phyloP scores from a whole-genome alignment of 2,113 vertebrate genomes.

The Sceloporus tristichus region DNA sequence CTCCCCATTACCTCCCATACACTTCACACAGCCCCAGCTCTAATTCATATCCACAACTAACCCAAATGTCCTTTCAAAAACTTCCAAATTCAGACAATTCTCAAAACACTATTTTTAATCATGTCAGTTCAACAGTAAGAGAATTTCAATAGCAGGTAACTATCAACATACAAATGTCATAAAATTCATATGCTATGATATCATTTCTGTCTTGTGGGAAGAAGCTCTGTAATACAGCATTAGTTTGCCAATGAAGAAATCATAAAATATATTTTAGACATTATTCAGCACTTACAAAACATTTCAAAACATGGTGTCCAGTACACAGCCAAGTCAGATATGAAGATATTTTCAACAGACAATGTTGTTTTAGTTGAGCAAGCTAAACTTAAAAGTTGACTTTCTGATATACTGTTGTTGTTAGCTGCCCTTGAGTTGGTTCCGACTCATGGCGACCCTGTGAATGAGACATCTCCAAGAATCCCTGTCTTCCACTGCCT shows the following conservation, averaged over 20 bases:
- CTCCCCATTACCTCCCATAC: slow-evolving; percentile 39
- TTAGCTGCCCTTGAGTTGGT: no score
- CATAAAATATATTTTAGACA: slow-evolving; percentile 52
- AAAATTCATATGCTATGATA: slow-evolving; percentile 38
- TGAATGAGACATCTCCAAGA: no score
- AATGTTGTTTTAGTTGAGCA: slow-evolving; percentile 21
- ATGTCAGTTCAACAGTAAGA: slow-evolving; percentile 60
- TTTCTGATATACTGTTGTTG: background rate
- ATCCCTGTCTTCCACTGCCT: no score
- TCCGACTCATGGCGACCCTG: no score
- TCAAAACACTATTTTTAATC: slow-evolving; percentile 71
- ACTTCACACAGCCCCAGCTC: slow-evolving; percentile 50
- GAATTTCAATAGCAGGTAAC: slow-evolving; percentile 38
- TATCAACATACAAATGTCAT: slow-evolving; percentile 51
- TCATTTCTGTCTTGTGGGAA: slow-evolving; percentile 60
- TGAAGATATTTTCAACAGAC: slow-evolving; percentile 14
- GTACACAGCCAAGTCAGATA: rapidly evolving
- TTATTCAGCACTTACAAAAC: slow-evolving; percentile 55
- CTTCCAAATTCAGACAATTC: background rate
- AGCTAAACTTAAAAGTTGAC: background rate
- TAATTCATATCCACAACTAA: slow-evolving; percentile 49
- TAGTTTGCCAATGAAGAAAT: slow-evolving; percentile 64
- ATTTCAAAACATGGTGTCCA: slow-evolving; percentile 43
- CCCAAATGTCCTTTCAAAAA: background rate
- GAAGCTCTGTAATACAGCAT: slow-evolving; percentile 50